Percentiles rank a stretch among this genome's conserved stretches.
These are phyloP conservation scores for Tetrax tetrax DNA, from an alignment of 2,113 vertebrate genomes.

Conservation along the genomic window DNA sequence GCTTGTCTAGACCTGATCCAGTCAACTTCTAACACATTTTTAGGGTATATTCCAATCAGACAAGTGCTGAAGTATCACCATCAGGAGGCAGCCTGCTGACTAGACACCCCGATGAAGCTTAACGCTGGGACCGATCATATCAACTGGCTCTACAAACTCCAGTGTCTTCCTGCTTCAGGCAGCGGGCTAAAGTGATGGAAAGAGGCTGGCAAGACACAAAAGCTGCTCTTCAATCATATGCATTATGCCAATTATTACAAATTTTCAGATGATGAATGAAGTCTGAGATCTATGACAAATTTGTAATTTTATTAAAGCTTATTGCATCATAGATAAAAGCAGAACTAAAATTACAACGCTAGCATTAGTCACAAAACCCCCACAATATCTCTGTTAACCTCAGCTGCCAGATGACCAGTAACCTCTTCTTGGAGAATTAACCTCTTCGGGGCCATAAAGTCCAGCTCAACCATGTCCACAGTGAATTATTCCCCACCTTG, in stretches of 20 bases:
- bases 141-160: background rate
- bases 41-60: background rate
- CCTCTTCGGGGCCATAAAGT: background rate
- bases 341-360: background rate
- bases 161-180: background rate
- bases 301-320: background rate
- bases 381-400: background rate
- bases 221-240: background rate
- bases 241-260: background rate
- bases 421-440: background rate
- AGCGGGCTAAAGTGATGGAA: background rate
- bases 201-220: background rate
- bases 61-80: background rate
- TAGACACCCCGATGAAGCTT: background rate
- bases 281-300: background rate
- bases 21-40: background rate
- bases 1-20: background rate
- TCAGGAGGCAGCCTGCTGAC: background rate
- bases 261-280: background rate
- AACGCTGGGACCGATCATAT: background rate
- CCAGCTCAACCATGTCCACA: rapidly evolving
- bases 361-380: background rate
- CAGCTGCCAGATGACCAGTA: background rate
- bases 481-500: background rate
- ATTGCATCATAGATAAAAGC: background rate